Percentiles rank a stretch among this genome's conserved stretches.
These are phyloP conservation scores for Sarotherodon lohbergeri DNA, from an alignment of 2,113 vertebrate genomes.

Conservation along the genomic window DNA sequence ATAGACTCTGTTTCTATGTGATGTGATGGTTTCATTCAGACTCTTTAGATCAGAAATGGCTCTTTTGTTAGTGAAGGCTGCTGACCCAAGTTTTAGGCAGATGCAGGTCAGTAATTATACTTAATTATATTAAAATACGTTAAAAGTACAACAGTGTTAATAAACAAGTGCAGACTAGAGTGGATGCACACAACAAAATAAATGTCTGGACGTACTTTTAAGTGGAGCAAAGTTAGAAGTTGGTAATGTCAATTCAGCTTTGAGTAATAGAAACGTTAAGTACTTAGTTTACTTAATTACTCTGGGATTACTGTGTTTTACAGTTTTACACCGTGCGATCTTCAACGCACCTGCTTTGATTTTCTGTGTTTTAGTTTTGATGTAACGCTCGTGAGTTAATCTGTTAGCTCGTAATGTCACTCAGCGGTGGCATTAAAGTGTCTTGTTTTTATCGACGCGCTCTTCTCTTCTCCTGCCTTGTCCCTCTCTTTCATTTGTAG, in stretches of 20 bases:
- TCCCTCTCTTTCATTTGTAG: slow-evolving; percentile 16
- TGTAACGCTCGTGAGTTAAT: neutral
- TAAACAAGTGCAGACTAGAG: neutral
- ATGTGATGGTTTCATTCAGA: neutral
- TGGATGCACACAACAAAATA: neutral
- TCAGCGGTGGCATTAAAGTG: neutral
- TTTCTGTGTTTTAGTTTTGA: neutral
- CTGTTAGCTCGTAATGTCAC: neutral
- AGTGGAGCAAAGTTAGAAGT: neutral
- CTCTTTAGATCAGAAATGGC: neutral
- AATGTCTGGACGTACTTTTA: neutral
- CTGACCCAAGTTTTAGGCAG: neutral
- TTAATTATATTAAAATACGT: neutral
- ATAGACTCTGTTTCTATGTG: neutral
- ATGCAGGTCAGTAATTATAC: neutral
- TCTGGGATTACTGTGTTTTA: neutral
- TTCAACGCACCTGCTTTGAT: neutral
- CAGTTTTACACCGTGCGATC: neutral
- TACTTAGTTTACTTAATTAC: neutral
- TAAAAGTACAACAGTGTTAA: neutral
- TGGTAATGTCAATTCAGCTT: neutral
- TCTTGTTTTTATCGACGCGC: neutral
- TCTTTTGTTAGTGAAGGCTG: neutral
- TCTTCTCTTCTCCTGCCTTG: neutral
- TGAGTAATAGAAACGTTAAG: neutral